These are phyloP conservation scores for Poecile montanus DNA, from an alignment of 2,797 vertebrate genomes.

Conservation along the genomic window DNA sequence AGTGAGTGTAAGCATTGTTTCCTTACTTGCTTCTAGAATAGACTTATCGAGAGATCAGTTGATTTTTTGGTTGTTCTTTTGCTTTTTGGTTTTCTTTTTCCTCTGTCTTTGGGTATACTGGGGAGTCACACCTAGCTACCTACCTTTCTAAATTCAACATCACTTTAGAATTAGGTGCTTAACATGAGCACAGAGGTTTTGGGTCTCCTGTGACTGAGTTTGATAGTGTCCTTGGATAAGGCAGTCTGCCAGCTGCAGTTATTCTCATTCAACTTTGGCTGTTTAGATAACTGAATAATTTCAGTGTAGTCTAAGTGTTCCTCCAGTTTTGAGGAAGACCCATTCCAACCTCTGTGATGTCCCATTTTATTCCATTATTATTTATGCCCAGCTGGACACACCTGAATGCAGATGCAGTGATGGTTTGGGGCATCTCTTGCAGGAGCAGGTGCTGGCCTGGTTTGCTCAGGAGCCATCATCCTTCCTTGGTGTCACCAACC, in stretches of 20 bases:
- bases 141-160: background rate
- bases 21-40: background rate
- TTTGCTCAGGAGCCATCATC: background rate
- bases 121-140: background rate
- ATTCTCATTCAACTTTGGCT: background rate
- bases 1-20: background rate
- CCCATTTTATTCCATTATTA: no score
- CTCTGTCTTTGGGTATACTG: background rate
- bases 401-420: no score
- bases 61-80: background rate
- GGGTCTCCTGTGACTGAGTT: background rate
- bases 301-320: background rate
- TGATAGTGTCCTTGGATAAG: background rate
- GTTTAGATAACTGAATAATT: background rate
- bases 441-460: background rate
- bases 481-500: background rate
- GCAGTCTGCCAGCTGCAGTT: background rate
- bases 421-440: background rate
- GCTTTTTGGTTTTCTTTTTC: background rate
- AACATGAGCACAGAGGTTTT: background rate
- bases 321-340: background rate
- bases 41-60: background rate
- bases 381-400: background rate
- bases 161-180: background rate
- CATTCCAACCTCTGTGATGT: fast-evolving